phyloP scores from a whole-genome alignment of 2,797 vertebrate genomes.

The Sebastes cheni region DNA sequence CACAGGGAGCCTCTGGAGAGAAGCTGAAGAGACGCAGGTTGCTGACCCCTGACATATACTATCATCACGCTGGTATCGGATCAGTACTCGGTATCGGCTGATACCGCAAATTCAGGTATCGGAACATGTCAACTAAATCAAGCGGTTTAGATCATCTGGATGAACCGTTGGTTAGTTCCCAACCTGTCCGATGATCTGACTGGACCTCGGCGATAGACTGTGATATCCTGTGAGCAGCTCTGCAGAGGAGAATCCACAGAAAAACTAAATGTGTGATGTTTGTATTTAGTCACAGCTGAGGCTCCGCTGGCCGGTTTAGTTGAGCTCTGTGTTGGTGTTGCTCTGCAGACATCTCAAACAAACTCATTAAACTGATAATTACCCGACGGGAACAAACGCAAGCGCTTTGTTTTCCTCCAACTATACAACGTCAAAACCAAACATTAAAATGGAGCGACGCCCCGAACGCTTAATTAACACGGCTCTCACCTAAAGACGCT shows the following conservation, averaged over 20 bases:
- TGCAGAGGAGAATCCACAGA: not conserved
- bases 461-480: conserved; percentile 46
- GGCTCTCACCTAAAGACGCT: conserved; percentile 24
- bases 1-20: too few species aligned
- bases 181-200: too few species aligned
- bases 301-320: not conserved
- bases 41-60: too few species aligned
- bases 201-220: not conserved
- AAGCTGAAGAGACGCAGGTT: too few species aligned
- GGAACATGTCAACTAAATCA: not conserved
- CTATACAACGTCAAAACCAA: not conserved
- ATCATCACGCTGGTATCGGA: too few species aligned
- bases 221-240: not conserved
- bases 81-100: too few species aligned
- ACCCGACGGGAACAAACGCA: conserved; percentile 15
- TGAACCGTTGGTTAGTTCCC: not conserved
- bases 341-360: conserved; percentile 29
- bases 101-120: too few species aligned
- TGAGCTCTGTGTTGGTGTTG: not conserved
- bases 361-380: conserved; percentile 49
- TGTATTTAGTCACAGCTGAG: not conserved
- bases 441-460: conserved; percentile 3
- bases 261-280: not conserved
- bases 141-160: not conserved
- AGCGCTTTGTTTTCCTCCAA: not conserved